Conservation (phyloP, 2,888 invertebrate genomes). For the Limnephilus auricula region DNA sequence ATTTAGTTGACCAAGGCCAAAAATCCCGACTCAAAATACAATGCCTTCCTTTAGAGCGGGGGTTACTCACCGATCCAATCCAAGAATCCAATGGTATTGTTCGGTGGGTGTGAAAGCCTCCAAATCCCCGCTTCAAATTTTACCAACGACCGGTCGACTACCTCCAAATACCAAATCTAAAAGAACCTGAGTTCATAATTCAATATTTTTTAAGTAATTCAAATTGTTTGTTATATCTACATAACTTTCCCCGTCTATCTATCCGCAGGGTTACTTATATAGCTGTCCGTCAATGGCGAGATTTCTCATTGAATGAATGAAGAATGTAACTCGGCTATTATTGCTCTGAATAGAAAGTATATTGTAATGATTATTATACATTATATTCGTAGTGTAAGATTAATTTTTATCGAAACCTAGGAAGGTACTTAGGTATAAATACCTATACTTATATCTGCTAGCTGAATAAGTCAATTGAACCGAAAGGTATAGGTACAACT, state of each 20-base stretch:
- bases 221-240: background rate
- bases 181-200: conserved; percentile 1
- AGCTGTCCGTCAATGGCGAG: background rate
- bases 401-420: too few relatives aligned
- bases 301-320: background rate
- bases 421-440: too few relatives aligned
- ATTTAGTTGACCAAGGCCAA: background rate
- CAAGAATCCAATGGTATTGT: background rate
- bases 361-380: too few relatives aligned
- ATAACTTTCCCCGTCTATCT: background rate
- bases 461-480: too few relatives aligned
- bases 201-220: background rate
- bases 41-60: background rate
- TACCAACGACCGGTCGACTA: conserved; percentile 13
- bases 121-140: conserved; percentile 1
- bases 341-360: too few relatives aligned
- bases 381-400: too few relatives aligned
- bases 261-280: background rate
- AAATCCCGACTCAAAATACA: background rate
- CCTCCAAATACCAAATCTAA: background rate
- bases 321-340: too few relatives aligned
- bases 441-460: too few relatives aligned
- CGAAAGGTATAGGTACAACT: too few relatives aligned
- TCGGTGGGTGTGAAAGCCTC: conserved; percentile 25
- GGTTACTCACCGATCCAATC: background rate